Evolutionary conservation across 2,113 vertebrate genomes (phyloP).

Genomic region (Pheucticus melanocephalus): DNA sequence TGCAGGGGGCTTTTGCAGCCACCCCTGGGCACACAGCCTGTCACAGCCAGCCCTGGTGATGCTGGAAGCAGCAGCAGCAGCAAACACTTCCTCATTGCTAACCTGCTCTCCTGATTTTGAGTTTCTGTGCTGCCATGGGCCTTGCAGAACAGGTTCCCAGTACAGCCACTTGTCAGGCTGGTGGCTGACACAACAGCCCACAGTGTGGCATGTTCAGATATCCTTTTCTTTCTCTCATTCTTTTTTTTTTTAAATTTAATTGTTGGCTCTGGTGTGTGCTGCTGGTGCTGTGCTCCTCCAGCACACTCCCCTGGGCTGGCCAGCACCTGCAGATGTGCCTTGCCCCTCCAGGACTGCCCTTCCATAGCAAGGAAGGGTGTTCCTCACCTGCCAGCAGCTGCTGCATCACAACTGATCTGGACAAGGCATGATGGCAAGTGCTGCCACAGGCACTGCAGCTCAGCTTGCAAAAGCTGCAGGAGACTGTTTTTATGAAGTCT

Average conservation of each 20-base stretch:
- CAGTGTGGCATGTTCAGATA: fast-evolving
- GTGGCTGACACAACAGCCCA: background rate
- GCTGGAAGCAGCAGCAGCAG: background rate
- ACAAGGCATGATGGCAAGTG: background rate
- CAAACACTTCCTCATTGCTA: background rate
- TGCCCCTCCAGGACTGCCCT: background rate
- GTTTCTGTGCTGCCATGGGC: background rate
- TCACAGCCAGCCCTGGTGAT: fast-evolving
- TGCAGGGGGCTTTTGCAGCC: background rate
- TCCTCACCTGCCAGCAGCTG: background rate
- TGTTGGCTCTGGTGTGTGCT: background rate
- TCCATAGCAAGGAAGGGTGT: background rate
- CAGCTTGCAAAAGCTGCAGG: background rate
- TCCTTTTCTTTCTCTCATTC: background rate
- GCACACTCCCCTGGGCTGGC: background rate
- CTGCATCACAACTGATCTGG: fast-evolving
- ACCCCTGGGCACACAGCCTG: fast-evolving
- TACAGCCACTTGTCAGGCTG: background rate
- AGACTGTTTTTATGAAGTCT: background rate
- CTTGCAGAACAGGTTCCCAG: constrained; percentile 37
- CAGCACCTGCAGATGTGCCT: fast-evolving
- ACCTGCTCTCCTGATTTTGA: background rate
- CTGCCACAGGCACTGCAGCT: background rate
- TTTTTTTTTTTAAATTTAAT: background rate
- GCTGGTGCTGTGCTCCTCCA: background rate